These are phyloP conservation scores for Nomada fucata DNA, from an alignment of 2,888 invertebrate species.

Conservation along the genomic window DNA sequence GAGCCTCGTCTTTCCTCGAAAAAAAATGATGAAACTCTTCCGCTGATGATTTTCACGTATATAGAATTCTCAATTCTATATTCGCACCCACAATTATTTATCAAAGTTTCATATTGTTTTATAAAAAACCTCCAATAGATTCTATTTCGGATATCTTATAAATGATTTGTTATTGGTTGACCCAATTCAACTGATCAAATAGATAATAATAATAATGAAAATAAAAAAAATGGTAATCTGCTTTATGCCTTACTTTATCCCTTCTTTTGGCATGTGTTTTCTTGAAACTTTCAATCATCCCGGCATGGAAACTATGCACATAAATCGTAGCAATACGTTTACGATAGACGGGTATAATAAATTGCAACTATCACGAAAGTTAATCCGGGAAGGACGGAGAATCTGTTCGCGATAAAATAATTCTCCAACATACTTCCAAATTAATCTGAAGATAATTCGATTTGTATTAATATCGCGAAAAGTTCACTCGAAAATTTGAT, in stretches of 20 bases:
- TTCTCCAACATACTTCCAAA: background rate
- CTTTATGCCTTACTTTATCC: background rate
- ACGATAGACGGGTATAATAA: slow-evolving; percentile 1
- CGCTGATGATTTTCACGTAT: background rate
- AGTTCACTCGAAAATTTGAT: background rate
- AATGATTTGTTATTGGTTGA: too few species aligned
- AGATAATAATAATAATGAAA: too few species aligned
- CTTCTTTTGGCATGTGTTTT: background rate
- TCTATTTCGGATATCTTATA: too few species aligned
- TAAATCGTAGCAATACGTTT: slow-evolving; percentile 11
- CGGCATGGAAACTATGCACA: background rate
- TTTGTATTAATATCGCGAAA: background rate
- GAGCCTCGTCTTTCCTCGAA: background rate
- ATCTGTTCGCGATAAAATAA: slow-evolving; percentile 5
- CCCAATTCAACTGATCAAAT: too few species aligned
- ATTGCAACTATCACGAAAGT: slow-evolving; percentile 3
- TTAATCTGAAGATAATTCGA: slow-evolving; percentile 7
- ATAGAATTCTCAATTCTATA: background rate
- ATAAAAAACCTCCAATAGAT: too few species aligned
- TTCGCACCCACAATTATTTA: too few species aligned
- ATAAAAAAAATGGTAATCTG: too few species aligned
- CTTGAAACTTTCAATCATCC: slow-evolving; percentile 10
- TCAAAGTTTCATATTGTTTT: too few species aligned
- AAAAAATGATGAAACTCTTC: too few species aligned
- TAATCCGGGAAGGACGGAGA: background rate